These are phyloP conservation scores for Corapipo altera DNA, from an alignment of 2,113 vertebrate species.

Conservation along the genomic window DNA sequence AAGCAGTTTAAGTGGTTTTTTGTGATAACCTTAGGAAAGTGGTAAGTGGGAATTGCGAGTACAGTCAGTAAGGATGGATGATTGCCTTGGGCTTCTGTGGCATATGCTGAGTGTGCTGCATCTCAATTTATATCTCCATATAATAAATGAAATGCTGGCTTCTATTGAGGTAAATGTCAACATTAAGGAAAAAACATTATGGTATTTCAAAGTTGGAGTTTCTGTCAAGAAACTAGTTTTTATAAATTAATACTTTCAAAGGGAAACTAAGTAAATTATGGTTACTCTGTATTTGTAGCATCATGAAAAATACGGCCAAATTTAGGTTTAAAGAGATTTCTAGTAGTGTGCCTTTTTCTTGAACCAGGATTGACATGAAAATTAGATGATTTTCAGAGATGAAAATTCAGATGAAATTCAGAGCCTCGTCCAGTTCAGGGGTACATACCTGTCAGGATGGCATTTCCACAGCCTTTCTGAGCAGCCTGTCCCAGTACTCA, in stretches of 20 bases:
- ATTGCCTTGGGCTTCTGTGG: slow-evolving; percentile 20
- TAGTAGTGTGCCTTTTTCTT: background rate
- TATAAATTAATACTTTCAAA: background rate
- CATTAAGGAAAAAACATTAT: background rate
- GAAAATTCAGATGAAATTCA: no score
- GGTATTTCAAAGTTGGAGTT: background rate
- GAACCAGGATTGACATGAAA: background rate
- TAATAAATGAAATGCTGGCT: background rate
- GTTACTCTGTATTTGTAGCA: background rate
- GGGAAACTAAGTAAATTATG: background rate
- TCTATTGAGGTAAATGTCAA: slow-evolving; percentile 30
- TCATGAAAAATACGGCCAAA: background rate
- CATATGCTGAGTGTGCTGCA: slow-evolving; percentile 19
- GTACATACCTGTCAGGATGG: background rate
- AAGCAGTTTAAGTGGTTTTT: background rate
- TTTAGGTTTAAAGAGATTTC: background rate
- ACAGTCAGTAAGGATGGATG: background rate
- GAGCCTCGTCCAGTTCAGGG: background rate
- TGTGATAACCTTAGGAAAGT: background rate
- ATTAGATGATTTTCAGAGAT: background rate
- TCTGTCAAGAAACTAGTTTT: background rate
- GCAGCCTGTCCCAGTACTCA: background rate
- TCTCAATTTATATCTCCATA: background rate
- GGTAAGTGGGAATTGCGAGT: background rate
- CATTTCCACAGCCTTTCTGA: background rate